Base-by-base conservation (phyloP, 2,113 vertebrate species). In the Catharus minimus region DNA sequence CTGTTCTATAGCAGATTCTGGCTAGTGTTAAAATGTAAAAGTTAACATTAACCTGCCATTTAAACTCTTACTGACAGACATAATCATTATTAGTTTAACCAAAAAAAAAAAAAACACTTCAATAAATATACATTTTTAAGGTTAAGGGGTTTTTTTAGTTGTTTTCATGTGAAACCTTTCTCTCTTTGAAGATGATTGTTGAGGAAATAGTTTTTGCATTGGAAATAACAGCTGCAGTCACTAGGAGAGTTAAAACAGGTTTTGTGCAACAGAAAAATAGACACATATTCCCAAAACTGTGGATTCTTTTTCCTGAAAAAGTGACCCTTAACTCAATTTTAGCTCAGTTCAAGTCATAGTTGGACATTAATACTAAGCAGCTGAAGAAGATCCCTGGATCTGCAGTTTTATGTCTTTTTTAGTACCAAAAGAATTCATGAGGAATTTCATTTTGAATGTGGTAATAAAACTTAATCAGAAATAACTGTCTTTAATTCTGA, bases 391-490 rank as follows among this genome's bases (percentile, higher is more conserved):
- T 46, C 47, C 69, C 58, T 58, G 46, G 82, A 94, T 93, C 94
- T 95, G 71, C 91, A 80, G 85, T 94, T 93, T 92, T 73, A 61
- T 75, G n/a, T 43, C 8, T 32, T 81, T 90, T 89, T 86, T 67
- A 74, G 50, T 28, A 68, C 49, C 33, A 50, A 94, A 82, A 90
- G 64, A 60, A 11, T 4, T 65, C 30, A 13, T 44, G 43, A 88
- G 47, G 32, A 69, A 82, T 44, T 81, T 82, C 2, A 66, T 62
- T 92, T 87, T 80, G 61, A 89, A 71, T 55, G 24, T 58, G 55
- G 30, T 77, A 89, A 89, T 56, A 74, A 65, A 87, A 80, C 32
- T 67, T 72, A 85, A 80, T 74, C 67, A 88, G 79, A 94, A 95
- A 73, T 53, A 17, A 46, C 74, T 85, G 67, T 46, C 71, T 49